A percentile compares a stretch with the other conserved stretches of the same genome.
phyloP scores from a whole-genome alignment of 2,797 vertebrate species.

The Loris lydekkerianus region DNA sequence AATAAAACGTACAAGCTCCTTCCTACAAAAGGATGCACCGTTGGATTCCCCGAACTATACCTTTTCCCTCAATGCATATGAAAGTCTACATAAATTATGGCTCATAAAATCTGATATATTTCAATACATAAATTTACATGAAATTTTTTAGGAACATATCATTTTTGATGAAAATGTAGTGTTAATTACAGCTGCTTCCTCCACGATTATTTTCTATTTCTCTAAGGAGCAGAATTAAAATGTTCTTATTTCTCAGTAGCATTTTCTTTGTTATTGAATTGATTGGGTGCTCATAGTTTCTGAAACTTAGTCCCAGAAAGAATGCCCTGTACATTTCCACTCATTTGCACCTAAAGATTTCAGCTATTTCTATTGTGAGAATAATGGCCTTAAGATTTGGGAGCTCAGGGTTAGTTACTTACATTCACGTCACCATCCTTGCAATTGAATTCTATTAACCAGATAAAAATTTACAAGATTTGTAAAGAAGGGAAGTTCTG shows the following conservation, averaged over 20 bases:
- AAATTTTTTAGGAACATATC: background rate
- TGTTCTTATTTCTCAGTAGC: background rate
- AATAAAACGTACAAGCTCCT: background rate
- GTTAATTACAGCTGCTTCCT: background rate
- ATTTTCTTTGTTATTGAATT: slow-evolving; percentile 22
- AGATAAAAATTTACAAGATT: background rate
- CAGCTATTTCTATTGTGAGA: background rate
- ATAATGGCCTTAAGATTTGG: background rate
- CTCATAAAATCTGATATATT: slow-evolving; percentile 54
- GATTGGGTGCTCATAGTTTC: slow-evolving; percentile 12
- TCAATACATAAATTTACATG: background rate
- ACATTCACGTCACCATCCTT: background rate
- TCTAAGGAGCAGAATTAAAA: slow-evolving; percentile 11
- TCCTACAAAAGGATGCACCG: slow-evolving; percentile 25
- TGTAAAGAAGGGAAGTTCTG: slow-evolving; percentile 15
- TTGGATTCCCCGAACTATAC: background rate
- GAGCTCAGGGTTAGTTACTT: background rate
- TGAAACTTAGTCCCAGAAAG: background rate
- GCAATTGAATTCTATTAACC: background rate
- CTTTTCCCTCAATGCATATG: background rate
- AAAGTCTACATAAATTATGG: background rate
- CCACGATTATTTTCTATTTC: slow-evolving; percentile 18
- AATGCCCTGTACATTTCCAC: background rate
- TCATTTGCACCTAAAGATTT: background rate
- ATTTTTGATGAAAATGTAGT: background rate